A percentile compares a stretch with the other conserved stretches of the same genome.
Evolutionary conservation across 2,888 invertebrate genomes (phyloP).

Genomic region (Oligia latruncula): DNA sequence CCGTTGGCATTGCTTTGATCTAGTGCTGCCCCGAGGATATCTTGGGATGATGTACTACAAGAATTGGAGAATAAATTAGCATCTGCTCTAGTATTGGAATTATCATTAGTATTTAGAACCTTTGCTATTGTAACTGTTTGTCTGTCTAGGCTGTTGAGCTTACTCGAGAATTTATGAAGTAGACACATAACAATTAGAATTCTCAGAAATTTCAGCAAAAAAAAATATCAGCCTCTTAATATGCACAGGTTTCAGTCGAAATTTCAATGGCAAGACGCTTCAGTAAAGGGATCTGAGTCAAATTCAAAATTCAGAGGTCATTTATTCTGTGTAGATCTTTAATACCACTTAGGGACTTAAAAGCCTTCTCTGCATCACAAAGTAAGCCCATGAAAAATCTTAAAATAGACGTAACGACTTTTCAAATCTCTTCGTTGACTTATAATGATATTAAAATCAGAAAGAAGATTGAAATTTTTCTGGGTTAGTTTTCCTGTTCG

Average conservation of each 20-base stretch:
- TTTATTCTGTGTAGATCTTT: conserved; percentile 53
- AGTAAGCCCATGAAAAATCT: conserved; percentile 54
- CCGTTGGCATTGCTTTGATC: conserved; percentile 60
- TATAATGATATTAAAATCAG: conserved; percentile 52
- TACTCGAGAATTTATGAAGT: not conserved
- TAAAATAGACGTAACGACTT: conserved; percentile 55
- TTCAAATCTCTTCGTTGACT: conserved; percentile 37
- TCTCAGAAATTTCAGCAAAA: not conserved
- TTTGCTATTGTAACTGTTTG: conserved; percentile 3
- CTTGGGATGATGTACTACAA: conserved; percentile 46
- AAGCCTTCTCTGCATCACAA: conserved; percentile 40
- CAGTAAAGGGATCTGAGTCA: conserved; percentile 26
- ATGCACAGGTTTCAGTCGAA: not conserved
- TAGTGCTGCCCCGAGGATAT: conserved; percentile 56
- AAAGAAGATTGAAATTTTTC: conserved; percentile 37
- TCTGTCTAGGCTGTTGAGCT: too few relatives aligned
- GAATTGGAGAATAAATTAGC: conserved; percentile 40
- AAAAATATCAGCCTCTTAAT: conserved; percentile 9
- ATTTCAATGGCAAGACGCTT: conserved; percentile 15
- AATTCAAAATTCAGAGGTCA: conserved; percentile 46
- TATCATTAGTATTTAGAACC: not conserved
- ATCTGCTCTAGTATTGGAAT: conserved; percentile 31
- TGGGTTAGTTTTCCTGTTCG: conserved; percentile 8
- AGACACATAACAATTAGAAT: not conserved
- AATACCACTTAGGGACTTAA: conserved; percentile 53